Conservation (phyloP, 1,140 invertebrate species). For the Drosophila albomicans region DNA sequence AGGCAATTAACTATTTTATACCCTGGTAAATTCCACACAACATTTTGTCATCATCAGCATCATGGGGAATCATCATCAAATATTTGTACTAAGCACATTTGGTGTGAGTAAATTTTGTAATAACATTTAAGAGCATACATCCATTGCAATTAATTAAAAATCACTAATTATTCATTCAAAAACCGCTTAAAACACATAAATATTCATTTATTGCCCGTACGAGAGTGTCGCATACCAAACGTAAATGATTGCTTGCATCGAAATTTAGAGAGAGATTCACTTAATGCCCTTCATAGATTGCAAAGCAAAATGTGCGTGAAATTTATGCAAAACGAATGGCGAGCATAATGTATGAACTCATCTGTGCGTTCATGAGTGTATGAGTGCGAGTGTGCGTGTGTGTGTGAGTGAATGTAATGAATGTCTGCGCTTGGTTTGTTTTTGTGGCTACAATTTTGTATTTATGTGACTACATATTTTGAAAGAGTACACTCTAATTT, state of each 20-base stretch:
- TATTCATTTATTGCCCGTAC: slow-evolving; percentile 14
- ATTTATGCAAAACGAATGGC: slow-evolving; percentile 50
- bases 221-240: neutral
- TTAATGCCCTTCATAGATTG: slow-evolving; percentile 26
- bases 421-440: neutral
- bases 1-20: slow-evolving; percentile 45
- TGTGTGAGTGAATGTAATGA: neutral
- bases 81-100: slow-evolving; percentile 11
- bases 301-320: slow-evolving; percentile 40
- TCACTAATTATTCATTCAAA: slow-evolving; percentile 15
- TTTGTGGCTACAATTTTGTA: neutral
- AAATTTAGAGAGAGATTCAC: slow-evolving; percentile 31
- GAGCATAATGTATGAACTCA: slow-evolving; percentile 42
- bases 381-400: neutral
- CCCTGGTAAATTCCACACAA: slow-evolving; percentile 20
- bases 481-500: too few relatives aligned
- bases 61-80: neutral
- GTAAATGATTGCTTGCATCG: slow-evolving; percentile 31
- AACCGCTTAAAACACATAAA: slow-evolving; percentile 27
- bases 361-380: neutral
- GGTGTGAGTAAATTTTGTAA: slow-evolving; percentile 8
- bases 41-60: neutral
- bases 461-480: too few relatives aligned
- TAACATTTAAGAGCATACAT: slow-evolving; percentile 9
- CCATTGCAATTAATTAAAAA: slow-evolving; percentile 29